A percentile compares a stretch with the other conserved stretches of the same genome.
Evolutionary conservation across 1,140 invertebrate species (phyloP).

Genomic region (Drosophila pachea): DNA sequence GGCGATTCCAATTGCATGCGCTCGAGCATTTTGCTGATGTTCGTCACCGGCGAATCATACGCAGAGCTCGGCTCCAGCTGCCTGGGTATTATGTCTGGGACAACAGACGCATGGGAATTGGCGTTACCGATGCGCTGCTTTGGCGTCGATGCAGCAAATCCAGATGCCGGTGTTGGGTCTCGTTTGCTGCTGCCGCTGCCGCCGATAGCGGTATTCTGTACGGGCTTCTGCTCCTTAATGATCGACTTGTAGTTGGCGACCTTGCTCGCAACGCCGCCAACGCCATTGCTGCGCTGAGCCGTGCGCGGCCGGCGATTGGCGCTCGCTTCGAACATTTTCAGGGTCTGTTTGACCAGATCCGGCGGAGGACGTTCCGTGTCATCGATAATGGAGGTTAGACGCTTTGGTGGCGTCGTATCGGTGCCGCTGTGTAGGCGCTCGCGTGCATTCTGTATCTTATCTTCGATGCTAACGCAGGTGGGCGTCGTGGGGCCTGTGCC

Average conservation of each 20-base stretch:
- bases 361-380: conserved; percentile 90
- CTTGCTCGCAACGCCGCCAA: conserved; percentile 84
- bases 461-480: conserved; percentile 72
- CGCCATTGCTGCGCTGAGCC: conserved; percentile 79
- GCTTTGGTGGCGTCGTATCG: conserved; percentile 80
- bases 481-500: conserved; percentile 21
- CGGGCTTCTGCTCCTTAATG: conserved; percentile 80
- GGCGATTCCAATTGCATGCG: conserved; percentile 49
- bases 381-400: conserved; percentile 85
- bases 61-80: conserved; percentile 31
- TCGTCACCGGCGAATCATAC: conserved; percentile 47
- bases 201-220: conserved; percentile 6
- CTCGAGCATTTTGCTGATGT: conserved; percentile 44
- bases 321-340: conserved; percentile 89
- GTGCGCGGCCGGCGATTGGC: conserved; percentile 80
- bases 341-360: conserved; percentile 90
- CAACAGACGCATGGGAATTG: conserved; percentile 23
- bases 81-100: conserved; percentile 58
- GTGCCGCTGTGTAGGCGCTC: conserved; percentile 71
- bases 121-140: conserved; percentile 28
- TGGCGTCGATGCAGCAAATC: conserved; percentile 57
- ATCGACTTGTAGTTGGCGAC: conserved; percentile 84
- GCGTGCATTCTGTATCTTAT: conserved; percentile 75
- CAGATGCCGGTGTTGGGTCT: conserved; percentile 4
- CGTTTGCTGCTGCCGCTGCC: conserved; percentile 6